Evolutionary conservation across 2,888 invertebrate species (phyloP).

Genomic region (Thelaira solivaga): DNA sequence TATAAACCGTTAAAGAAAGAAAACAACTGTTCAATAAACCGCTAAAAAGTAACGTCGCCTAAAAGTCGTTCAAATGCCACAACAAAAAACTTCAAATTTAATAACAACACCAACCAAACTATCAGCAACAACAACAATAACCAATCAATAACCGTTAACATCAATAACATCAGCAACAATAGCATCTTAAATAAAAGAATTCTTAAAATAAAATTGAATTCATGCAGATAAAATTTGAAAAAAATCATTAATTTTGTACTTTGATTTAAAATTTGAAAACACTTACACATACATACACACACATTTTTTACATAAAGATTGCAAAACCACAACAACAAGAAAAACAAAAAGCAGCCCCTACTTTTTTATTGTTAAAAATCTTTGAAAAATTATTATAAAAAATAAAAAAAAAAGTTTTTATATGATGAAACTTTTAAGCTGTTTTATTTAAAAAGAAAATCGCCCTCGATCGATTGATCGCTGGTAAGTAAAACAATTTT

Average conservation of each 20-base stretch:
- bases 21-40: constrained; percentile 39
- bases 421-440: constrained; percentile 49
- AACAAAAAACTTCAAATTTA: constrained; percentile 47
- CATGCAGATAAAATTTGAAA: constrained; percentile 23
- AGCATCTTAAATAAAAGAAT: constrained; percentile 20
- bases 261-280: constrained; percentile 50
- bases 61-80: constrained; percentile 34
- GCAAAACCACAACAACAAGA: constrained; percentile 47
- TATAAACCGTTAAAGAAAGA: constrained; percentile 23
- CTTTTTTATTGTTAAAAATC: constrained; percentile 61
- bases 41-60: constrained; percentile 62
- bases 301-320: constrained; percentile 53
- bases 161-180: constrained; percentile 31
- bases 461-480: no score
- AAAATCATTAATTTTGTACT: constrained; percentile 38
- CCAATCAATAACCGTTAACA: constrained; percentile 36
- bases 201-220: constrained; percentile 10
- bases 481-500: neutral
- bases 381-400: constrained; percentile 61
- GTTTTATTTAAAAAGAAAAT: neutral
- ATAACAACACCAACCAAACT: constrained; percentile 38
- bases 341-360: constrained; percentile 51
- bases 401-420: constrained; percentile 61
- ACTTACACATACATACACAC: constrained; percentile 23
- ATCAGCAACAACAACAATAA: constrained; percentile 45